Percentiles rank a stretch among this genome's conserved stretches.
These are phyloP conservation scores for Hemichromis elongatus DNA, from an alignment of 2,113 vertebrate genomes.

Conservation along the genomic window DNA sequence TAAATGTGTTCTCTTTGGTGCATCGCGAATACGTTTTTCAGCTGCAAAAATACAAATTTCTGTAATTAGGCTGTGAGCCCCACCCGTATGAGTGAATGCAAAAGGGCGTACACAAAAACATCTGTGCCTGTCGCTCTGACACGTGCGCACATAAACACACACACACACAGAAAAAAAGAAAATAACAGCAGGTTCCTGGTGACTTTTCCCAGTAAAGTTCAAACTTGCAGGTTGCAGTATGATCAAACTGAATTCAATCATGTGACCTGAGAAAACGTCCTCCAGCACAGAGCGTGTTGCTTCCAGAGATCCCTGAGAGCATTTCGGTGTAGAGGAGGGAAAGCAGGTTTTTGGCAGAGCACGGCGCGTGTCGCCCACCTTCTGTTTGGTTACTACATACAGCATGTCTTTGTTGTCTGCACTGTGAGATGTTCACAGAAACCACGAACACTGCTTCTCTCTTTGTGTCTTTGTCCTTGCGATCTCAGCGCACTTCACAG, in stretches of 20 bases:
- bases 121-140: background rate
- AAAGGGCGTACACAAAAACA: constrained; percentile 3
- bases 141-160: background rate
- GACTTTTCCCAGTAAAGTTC: background rate
- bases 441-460: background rate
- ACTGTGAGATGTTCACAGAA: background rate
- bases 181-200: background rate
- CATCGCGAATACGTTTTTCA: background rate
- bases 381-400: background rate
- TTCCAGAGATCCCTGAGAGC: background rate
- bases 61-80: constrained; percentile 10
- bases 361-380: background rate
- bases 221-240: background rate
- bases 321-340: background rate
- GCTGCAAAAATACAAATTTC: background rate
- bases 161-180: background rate
- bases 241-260: background rate
- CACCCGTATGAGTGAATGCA: constrained; percentile 12
- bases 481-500: background rate
- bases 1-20: background rate
- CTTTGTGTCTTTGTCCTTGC: background rate
- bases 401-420: background rate
- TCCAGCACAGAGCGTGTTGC: background rate
- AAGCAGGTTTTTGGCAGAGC: background rate
- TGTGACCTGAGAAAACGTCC: background rate